Evolutionary conservation across 2,797 vertebrate genomes (phyloP), one percentile per base, ranked within the genome.

Genomic region (Knipowitschia caucasica): DNA sequence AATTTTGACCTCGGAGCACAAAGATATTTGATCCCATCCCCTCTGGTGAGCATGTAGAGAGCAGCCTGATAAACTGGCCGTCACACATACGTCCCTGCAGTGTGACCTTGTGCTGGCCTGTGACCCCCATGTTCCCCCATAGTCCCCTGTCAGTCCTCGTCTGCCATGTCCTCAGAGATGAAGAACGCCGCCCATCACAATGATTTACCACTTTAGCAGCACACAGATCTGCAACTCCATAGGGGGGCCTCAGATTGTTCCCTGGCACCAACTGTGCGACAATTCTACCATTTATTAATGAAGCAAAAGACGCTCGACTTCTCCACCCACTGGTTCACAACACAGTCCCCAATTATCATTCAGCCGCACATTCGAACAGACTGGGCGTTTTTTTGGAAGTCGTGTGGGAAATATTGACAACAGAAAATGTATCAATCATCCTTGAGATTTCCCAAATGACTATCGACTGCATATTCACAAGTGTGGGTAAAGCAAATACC

Each of bases 21-120:
- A n/a, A n/a, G n/a, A n/a, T n/a, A n/a, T n/a, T n/a, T n/a, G n/a
- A n/a, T n/a, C n/a, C n/a, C n/a, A n/a, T n/a, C n/a, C n/a, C n/a
- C n/a, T n/a, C n/a, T n/a, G n/a, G n/a, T n/a, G n/a, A n/a, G n/a
- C n/a, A n/a, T n/a, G n/a, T n/a, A n/a, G n/a, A 40, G 55, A 60
- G 54, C 53, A 49, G 36, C 56, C 59, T 76, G 76, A 73, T 76
- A 47, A 20, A 57, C 21, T 6, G 71, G 69, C 56, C 43, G 71
- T 70, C 55, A 66, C 68, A 67, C 71, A 79, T 78, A 75, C 43
- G 36, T 50, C 67, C 68, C 59, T 53, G 59, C 35, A 3, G 54
- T 77, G 81, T 88, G 82, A 87, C 82, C 82, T 78, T 82, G 81
- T 61, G 62, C 67, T 66, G 64, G 74, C 70, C 64, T 64, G 70